phyloP scores from a whole-genome alignment of 37 sponge, comb jelly and placozoan species.

The Agelas oroides region DNA sequence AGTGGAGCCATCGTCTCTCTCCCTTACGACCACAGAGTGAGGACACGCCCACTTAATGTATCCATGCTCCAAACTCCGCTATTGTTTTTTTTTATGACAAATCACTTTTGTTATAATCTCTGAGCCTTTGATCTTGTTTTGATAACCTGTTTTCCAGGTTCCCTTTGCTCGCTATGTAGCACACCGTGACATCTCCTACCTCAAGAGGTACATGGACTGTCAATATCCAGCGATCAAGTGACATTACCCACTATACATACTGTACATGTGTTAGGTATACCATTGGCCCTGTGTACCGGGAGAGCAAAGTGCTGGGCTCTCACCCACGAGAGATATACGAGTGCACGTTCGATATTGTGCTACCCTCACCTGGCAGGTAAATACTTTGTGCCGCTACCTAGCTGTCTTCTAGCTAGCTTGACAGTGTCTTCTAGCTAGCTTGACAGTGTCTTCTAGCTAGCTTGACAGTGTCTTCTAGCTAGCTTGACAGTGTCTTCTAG shows the following conservation, averaged over 20 bases:
- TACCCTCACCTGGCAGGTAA: conserved; percentile 53
- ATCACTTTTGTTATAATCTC: no score
- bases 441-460: no score
- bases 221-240: no score
- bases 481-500: no score
- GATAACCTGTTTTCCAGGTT: conserved; percentile 12
- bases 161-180: conserved; percentile 73
- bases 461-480: no score
- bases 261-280: conserved; percentile 41
- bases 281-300: conserved; percentile 69
- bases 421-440: no score
- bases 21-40: conserved; percentile 74
- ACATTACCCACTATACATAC: no score
- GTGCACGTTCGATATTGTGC: conserved; percentile 85
- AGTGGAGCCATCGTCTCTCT: conserved; percentile 70
- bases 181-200: conserved; percentile 71
- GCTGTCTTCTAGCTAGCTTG: no score
- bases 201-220: conserved; percentile 67
- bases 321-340: conserved; percentile 78
- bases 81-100: neutral
- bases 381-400: no score
- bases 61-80: neutral
- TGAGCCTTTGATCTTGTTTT: no score
- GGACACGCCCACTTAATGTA: neutral
- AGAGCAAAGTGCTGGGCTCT: conserved; percentile 49